Base-by-base conservation (phyloP, 1,140 invertebrate genomes). In the Drosophila hydei region DNA sequence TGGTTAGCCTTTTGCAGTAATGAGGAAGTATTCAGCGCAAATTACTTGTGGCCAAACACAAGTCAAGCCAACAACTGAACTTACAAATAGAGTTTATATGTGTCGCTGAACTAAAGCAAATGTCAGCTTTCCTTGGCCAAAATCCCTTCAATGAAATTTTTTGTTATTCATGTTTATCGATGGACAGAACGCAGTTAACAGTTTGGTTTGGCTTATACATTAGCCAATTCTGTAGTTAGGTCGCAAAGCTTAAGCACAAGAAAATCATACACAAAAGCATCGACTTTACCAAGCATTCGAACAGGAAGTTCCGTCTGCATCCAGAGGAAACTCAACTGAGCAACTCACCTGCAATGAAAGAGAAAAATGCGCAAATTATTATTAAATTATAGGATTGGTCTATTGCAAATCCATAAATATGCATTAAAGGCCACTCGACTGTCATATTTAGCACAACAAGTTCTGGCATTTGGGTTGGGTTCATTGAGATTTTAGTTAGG, bases 261-360 rank as follows among this genome's bases (percentile, higher is more conserved):
- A 6, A 30, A 30, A 7, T 1, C 6, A 30, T 8, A 30, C 7
- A 8, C 6, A 30, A 8, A 30, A 30, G 27, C 30, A 11, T 33
- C 3, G 30, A 51, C 27, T 54, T 54, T 54, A 40, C 33, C 36
- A 2, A 2, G 30, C 51, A 18, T 3, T 11, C 27, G 51, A 54
- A 5, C 30, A 38, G 23, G 27, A 12, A 54, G 6, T 14, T 40
- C 36, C 3, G 12, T 9, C 18, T 2, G 11, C 30, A 11, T 33
- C 30, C 30, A 11, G 2, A 11, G 1, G 30, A 33, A 33, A 33
- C 30, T 33, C 30, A 33, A 11, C 30, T 14, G 8, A 8, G 5
- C 16, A 67, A 81, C 81, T 87, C 77, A 87, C 81, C 81, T 87
- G 83, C 16, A 87, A 85, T 61, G 47, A 79, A 71, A n/a, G 16